Evolutionary conservation across 2,113 vertebrate genomes (phyloP).

Genomic region (Neotoma lepida): DNA sequence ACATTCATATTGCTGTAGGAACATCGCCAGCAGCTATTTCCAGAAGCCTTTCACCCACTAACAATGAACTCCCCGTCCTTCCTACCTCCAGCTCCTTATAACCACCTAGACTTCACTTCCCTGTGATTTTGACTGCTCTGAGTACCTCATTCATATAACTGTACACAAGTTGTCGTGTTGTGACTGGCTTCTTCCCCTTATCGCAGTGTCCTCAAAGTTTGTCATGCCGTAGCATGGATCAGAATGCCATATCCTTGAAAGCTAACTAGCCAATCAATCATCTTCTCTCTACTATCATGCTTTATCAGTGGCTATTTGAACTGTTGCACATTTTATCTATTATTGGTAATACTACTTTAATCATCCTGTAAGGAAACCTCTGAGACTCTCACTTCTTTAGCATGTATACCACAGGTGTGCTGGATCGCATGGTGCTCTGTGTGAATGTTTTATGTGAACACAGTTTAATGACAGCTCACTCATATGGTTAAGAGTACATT

Average conservation of each 20-base stretch:
- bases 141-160: not conserved
- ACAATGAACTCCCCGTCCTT: not conserved
- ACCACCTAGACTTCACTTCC: not conserved
- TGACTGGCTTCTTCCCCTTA: not conserved
- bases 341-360: not conserved
- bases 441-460: not conserved
- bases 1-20: not conserved
- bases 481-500: not conserved
- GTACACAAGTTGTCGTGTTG: not conserved
- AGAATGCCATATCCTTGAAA: not conserved
- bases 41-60: not conserved
- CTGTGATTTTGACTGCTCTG: not conserved
- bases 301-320: not conserved
- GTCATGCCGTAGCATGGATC: not conserved
- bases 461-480: not conserved
- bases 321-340: not conserved
- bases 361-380: not conserved
- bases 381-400: not conserved
- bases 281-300: not conserved
- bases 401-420: not conserved
- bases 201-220: not conserved
- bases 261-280: not conserved
- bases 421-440: not conserved
- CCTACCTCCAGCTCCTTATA: not conserved
- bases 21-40: not conserved